A percentile compares a stretch with the other conserved stretches of the same genome.
These are phyloP conservation scores for Panulirus ornatus DNA, from an alignment of 1,140 invertebrate species.

Conservation along the genomic window DNA sequence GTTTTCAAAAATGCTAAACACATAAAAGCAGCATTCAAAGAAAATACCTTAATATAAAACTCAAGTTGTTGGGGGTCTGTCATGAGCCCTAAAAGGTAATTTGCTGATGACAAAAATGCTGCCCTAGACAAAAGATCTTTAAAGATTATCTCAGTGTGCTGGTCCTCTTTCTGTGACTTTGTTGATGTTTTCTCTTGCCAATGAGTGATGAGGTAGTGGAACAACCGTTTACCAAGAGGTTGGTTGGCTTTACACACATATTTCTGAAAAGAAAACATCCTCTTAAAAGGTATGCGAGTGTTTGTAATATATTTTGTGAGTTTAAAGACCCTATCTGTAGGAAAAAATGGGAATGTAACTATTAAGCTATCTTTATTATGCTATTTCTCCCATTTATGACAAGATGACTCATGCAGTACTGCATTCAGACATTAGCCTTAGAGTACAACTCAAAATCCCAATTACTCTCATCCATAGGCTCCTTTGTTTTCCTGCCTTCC, in stretches of 20 bases:
- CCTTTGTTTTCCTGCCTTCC: no score
- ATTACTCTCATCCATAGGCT: no score
- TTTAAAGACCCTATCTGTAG: no score
- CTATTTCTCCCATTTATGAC: no score
- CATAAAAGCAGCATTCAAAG: neutral
- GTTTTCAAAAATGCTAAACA: neutral
- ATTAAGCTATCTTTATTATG: no score
- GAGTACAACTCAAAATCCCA: no score
- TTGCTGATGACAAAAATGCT: slow-evolving; percentile 38
- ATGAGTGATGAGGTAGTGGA: slow-evolving; percentile 36
- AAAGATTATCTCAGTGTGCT: neutral
- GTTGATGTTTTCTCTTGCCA: neutral
- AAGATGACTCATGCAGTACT: no score
- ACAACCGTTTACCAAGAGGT: slow-evolving; percentile 47
- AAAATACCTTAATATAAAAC: slow-evolving; percentile 55
- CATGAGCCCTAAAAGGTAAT: slow-evolving; percentile 37
- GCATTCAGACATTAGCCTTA: no score
- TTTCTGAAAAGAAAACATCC: slow-evolving; percentile 33
- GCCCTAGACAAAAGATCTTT: slow-evolving; percentile 31
- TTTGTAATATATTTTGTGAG: no score
- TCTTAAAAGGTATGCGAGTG: neutral
- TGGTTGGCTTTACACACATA: slow-evolving; percentile 51
- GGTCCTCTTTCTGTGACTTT: neutral
- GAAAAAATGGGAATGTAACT: neutral
- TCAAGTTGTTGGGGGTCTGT: slow-evolving; percentile 46